A percentile compares a stretch with the other conserved stretches of the same genome.
phyloP scores from a whole-genome alignment of 2,797 vertebrate genomes.

The Acridotheres tristis region DNA sequence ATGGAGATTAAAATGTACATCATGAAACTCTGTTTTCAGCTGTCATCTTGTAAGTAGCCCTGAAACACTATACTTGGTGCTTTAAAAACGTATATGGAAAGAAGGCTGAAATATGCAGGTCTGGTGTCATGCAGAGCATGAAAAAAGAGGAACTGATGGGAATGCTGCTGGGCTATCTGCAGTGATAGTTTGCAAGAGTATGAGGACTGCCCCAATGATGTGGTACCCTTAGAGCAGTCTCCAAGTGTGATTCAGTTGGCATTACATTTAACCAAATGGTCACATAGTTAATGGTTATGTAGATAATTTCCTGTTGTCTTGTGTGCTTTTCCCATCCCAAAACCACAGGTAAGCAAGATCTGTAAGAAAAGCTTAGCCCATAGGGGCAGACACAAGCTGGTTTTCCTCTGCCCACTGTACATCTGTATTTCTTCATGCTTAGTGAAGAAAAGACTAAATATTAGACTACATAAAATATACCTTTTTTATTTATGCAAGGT shows the following conservation, averaged over 20 bases:
- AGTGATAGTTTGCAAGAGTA: neutral
- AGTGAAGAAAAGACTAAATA: neutral
- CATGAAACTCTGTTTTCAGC: neutral
- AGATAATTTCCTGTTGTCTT: neutral
- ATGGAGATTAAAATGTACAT: neutral
- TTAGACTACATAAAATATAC: neutral
- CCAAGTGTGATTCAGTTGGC: neutral
- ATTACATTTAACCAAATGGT: neutral
- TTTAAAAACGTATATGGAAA: fast-evolving
- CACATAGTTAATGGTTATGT: neutral
- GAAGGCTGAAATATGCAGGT: neutral
- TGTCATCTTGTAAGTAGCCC: neutral
- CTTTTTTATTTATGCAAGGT: neutral
- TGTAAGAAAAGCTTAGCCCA: neutral
- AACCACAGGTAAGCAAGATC: neutral
- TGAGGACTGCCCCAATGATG: neutral
- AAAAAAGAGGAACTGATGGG: neutral
- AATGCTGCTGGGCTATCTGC: neutral
- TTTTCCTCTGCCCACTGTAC: neutral
- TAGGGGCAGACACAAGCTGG: neutral
- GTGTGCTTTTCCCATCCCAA: neutral
- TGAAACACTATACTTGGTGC: neutral
- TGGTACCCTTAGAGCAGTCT: neutral
- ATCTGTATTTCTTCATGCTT: neutral
- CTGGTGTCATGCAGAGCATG: neutral